Conservation (phyloP, 2,797 vertebrate species). For the Erethizon dorsatum region DNA sequence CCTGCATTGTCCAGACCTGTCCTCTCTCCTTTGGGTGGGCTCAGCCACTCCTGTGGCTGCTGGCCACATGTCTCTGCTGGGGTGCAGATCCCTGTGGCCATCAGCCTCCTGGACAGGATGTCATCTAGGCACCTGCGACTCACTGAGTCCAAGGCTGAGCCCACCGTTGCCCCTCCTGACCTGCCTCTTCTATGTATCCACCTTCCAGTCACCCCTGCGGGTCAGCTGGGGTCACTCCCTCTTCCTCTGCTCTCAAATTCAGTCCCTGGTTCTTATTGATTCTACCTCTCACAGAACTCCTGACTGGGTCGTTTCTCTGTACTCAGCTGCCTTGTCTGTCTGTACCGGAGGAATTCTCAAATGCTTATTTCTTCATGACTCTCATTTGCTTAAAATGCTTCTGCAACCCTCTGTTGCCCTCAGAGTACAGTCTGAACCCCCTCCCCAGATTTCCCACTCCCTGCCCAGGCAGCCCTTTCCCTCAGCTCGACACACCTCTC, state of each 20-base stretch:
- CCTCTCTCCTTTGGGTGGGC: background rate
- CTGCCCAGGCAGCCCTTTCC: background rate
- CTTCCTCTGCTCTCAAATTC: constrained; percentile 10
- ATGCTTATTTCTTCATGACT: constrained; percentile 32
- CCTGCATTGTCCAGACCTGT: constrained; percentile 27
- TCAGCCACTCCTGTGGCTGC: background rate
- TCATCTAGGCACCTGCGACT: background rate
- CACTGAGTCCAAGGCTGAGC: background rate
- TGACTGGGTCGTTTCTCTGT: background rate
- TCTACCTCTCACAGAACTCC: background rate
- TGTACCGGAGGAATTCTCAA: constrained; percentile 21
- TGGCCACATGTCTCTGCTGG: constrained; percentile 13
- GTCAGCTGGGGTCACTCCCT: background rate
- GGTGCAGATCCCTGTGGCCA: background rate
- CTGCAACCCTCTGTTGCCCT: background rate
- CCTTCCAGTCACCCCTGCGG: background rate
- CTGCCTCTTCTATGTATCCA: background rate
- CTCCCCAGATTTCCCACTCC: background rate
- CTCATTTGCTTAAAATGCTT: constrained; percentile 57
- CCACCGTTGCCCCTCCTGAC: background rate
- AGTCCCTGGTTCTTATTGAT: constrained; percentile 24
- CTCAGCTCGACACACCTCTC: background rate
- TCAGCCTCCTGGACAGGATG: background rate
- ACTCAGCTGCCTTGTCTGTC: background rate
- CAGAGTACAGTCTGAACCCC: background rate